These are phyloP conservation scores for Apocrypta bakeri DNA, from an alignment of 1,140 invertebrate species.

Conservation along the genomic window DNA sequence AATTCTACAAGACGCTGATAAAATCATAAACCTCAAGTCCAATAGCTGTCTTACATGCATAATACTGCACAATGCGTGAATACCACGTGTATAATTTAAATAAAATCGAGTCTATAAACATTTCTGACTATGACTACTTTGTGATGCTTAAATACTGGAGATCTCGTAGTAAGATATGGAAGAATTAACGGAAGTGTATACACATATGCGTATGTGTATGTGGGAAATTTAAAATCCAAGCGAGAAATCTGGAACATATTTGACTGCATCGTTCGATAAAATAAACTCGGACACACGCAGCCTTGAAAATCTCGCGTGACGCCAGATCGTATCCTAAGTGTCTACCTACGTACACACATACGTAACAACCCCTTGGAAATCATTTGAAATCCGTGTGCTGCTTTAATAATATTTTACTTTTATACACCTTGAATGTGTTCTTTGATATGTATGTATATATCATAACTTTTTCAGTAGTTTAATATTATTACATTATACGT, in stretches of 20 bases:
- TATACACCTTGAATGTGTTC: not conserved
- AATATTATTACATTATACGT: no score
- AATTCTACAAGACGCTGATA: no score
- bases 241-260: slow-evolving; percentile 20
- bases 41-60: no score
- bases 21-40: no score
- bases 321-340: not conserved
- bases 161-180: not conserved
- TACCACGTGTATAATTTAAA: not conserved
- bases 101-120: not conserved
- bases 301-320: slow-evolving; percentile 44
- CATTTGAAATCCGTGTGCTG: slow-evolving; percentile 8
- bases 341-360: not conserved
- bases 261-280: slow-evolving; percentile 29
- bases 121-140: not conserved
- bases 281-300: slow-evolving; percentile 5
- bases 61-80: no score
- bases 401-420: slow-evolving; percentile 12
- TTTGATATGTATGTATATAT: no score
- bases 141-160: not conserved
- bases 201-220: not conserved
- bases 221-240: not conserved
- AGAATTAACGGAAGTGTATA: not conserved
- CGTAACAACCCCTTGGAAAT: not conserved
- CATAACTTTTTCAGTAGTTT: no score